Evolutionary conservation across 2,797 vertebrate genomes (phyloP).

Genomic region (Paramormyrops hopkinsi): DNA sequence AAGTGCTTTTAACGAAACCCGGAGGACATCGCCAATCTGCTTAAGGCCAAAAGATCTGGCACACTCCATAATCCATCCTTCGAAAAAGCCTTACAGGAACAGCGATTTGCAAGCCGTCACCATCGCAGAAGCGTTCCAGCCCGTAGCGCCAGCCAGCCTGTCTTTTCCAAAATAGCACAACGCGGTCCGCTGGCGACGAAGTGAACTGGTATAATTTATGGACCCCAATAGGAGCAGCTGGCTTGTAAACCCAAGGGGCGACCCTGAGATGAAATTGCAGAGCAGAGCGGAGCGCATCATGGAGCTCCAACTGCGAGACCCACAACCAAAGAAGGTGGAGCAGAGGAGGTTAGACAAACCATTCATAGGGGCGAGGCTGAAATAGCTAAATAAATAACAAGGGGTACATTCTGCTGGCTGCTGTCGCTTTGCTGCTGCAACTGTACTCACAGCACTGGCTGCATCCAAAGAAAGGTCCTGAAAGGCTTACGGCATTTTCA

Average conservation of each 20-base stretch:
- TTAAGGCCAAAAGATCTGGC: slow-evolving; percentile 17
- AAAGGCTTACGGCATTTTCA: background rate
- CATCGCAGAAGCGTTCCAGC: background rate
- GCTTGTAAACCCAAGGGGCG: slow-evolving; percentile 3
- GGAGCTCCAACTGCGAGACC: background rate
- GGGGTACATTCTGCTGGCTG: slow-evolving; percentile 1
- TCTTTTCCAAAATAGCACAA: slow-evolving; percentile 8
- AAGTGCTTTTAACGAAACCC: slow-evolving; percentile 13
- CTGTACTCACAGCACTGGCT: background rate
- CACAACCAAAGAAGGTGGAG: background rate
- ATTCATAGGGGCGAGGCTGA: background rate
- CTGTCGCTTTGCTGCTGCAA: background rate
- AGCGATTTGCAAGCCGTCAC: background rate
- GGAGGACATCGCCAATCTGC: background rate
- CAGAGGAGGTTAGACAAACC: background rate
- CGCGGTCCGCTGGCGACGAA: background rate
- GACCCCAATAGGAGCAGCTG: background rate
- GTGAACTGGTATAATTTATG: background rate
- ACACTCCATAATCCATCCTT: slow-evolving; percentile 15
- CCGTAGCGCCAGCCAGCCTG: background rate
- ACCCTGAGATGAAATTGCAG: background rate
- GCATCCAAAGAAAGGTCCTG: slow-evolving; percentile 5
- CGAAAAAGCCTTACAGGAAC: slow-evolving; percentile 9
- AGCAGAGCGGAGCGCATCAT: background rate
- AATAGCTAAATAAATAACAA: slow-evolving; percentile 6